Evolutionary conservation across 1,140 invertebrate species (phyloP), one percentile per base, ranked within the genome.

Genomic region (Drosophila leontia): DNA sequence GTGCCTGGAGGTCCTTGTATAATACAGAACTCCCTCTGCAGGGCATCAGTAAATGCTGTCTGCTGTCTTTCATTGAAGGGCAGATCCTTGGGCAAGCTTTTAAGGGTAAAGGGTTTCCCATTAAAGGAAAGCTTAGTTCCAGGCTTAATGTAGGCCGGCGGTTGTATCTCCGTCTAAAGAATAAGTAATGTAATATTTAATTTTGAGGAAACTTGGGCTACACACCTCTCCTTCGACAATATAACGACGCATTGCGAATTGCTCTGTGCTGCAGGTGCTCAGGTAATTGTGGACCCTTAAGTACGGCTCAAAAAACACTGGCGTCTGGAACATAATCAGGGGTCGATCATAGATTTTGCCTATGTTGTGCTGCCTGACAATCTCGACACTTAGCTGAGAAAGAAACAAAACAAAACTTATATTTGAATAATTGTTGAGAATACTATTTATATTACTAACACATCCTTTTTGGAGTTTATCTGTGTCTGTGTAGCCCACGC

Each of bases 1-100:
- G 96, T 97, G 6, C 97, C 97, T 1, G 97, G 96, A 12, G 95
- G 95, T 0, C 96, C 96, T 94, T 98, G 97, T 70, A 98, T 97
- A 3, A 98, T 93, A 4, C 94, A 93, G 76, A 96, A 95, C 80
- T 96, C 94, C 50, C 94, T 93, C 0, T 93, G 94, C 13, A 96
- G 75, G 1, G 95, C 95, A 34, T 94, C 92, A 71, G 93, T 91
- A 69, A 94, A 95, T 0, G 96, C 96, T 15, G 85, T 81, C 45
- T 93, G 93, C 86, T 97, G 96, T 51, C 94, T 94, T 35, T 93
- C 82, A 72, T 92, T 92, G 2, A 92, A 57, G 8, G 69, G 17
- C 7, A 70, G 9, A 3, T 61, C 23, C 9, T 53, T 39, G 2
- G 75, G 61, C 6, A 56, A 56, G 0, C 50, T 44, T 0, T 61